These are phyloP conservation scores for Dendrolimus houi DNA, from an alignment of 2,888 invertebrate genomes.

Conservation along the genomic window DNA sequence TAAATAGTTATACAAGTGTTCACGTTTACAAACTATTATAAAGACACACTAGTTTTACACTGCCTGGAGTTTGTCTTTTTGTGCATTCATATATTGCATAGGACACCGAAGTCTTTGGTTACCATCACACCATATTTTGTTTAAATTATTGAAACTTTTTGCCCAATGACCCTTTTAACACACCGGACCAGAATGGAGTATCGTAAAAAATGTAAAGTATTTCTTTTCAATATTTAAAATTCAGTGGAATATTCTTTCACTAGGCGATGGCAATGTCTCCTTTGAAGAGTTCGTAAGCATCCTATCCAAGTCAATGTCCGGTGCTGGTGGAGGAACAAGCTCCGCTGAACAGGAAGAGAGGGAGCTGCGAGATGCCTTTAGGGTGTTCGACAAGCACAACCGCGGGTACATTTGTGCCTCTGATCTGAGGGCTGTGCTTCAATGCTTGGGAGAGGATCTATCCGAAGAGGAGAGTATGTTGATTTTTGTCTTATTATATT, in stretches of 20 bases:
- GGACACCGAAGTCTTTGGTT: no score
- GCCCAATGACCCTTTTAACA: no score
- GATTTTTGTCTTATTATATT: not conserved
- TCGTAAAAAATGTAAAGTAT: no score
- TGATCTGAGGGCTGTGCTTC: constrained; percentile 89
- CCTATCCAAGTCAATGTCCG: constrained; percentile 83
- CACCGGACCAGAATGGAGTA: no score
- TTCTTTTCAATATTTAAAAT: no score
- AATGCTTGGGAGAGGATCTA: constrained; percentile 91
- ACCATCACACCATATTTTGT: no score
- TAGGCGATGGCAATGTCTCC: constrained; percentile 91
- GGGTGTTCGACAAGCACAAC: constrained; percentile 94
- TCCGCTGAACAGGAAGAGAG: constrained; percentile 88
- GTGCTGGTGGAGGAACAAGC: constrained; percentile 76
- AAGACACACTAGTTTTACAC: no score
- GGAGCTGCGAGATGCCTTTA: constrained; percentile 89
- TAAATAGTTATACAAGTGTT: no score
- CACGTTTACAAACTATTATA: no score
- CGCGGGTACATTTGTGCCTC: constrained; percentile 94
- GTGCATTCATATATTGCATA: no score
- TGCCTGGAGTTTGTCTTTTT: no score
- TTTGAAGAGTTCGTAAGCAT: constrained; percentile 93
- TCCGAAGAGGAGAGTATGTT: constrained; percentile 90
- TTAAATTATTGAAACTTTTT: no score
- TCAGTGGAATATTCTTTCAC: constrained; percentile 2